Percentiles rank a stretch among this genome's conserved stretches.
Conservation (phyloP, 2,113 vertebrate genomes). For the Varanus salvator region DNA sequence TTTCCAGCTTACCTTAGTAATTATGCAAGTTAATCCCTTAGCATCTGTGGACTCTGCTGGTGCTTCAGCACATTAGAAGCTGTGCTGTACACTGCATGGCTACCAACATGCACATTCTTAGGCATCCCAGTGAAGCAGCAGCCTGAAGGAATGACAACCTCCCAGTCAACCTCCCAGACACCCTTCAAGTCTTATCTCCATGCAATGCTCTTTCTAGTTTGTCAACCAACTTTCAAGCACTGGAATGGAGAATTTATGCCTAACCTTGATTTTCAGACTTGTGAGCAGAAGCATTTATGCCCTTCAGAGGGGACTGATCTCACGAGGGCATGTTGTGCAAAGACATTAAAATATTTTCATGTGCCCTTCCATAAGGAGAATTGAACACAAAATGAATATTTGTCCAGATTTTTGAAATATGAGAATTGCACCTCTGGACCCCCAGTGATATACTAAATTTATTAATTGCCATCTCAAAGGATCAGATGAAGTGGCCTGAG, state of each 20-base stretch:
- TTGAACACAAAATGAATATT: not conserved
- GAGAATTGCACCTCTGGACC: not conserved
- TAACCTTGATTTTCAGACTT: not conserved
- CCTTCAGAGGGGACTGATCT: not conserved
- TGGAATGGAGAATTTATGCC: not conserved
- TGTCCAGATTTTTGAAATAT: not conserved
- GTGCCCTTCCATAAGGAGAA: not conserved
- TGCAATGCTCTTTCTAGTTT: not conserved
- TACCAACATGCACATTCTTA: not conserved
- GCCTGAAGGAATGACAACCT: not conserved
- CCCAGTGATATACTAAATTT: not conserved
- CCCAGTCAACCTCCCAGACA: not conserved
- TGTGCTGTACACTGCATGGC: not conserved
- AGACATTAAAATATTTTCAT: not conserved
- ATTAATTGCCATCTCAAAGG: not conserved
- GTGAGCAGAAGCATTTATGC: not conserved
- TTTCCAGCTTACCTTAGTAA: not conserved
- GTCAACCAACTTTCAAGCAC: not conserved
- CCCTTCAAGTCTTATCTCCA: not conserved
- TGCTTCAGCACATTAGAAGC: not conserved
- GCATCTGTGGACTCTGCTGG: not conserved
- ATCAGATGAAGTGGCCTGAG: not conserved
- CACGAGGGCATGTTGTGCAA: not conserved
- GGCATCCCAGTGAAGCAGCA: not conserved
- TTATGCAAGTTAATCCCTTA: not conserved